Base-by-base conservation (phyloP, 1,140 invertebrate species). In the Saccostrea cuccullata region DNA sequence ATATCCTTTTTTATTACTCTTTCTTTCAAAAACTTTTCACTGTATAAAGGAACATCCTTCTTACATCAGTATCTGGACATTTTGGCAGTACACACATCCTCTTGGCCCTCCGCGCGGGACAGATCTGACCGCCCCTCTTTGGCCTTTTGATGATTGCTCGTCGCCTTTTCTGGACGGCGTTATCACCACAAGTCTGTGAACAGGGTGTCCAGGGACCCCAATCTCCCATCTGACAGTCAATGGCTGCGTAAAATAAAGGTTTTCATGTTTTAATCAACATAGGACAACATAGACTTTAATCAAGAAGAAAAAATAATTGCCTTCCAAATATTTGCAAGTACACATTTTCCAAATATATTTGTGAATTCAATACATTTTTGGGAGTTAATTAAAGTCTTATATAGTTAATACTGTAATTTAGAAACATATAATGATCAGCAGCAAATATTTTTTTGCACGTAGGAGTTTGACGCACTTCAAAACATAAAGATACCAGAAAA, bases 141-240 rank as follows among this genome's bases (percentile, higher is more conserved):
- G 92, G 92, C 82, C 90, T 89, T 55, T 89, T 89, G 13, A 91
- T 84, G 15, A 92, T 89, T 40, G 86, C 67, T 55, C 92, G 86
- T 56, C 89, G 82, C 77, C 93, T 85, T 55, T 91, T 90, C 87
- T 94, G 93, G 9, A 92, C 91, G 9, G 91, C 88, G 67, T 90
- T 91, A n/a, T 91, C 89, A 8, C 93, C 93, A 90, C 93, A 94
- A 12, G 91, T 91, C 26, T 91, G 86, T 9, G 92, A 90, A 86
- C 93, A 94, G 0, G 90, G 86, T 55, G 92, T 90, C 93, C 93
- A 94, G 23, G 90, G 87, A 26, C 88, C 85, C 92, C 93, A 94
- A 15, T 89, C 88, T 40, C 89, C 90, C 89, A 94, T 87, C 58
- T 91, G 82, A 84, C 93, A 94, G 86, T 93, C 87, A 55, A 92